phyloP scores from a whole-genome alignment of 2,113 vertebrate genomes.

The Passer montanus region DNA sequence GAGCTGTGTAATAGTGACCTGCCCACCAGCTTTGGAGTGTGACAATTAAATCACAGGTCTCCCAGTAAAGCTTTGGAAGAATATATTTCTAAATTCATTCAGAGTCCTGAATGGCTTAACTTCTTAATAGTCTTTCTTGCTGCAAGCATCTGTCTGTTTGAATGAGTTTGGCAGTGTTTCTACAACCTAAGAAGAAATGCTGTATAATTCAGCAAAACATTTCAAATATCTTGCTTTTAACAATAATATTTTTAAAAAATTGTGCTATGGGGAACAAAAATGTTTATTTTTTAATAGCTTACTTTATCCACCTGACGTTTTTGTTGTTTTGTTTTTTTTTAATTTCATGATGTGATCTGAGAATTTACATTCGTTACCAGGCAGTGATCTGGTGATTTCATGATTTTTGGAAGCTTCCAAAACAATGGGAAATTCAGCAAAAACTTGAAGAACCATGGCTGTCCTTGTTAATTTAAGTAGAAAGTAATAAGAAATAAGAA shows the following conservation, averaged over 20 bases:
- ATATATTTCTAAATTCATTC: neutral
- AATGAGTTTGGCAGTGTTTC: neutral
- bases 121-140: neutral
- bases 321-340: neutral
- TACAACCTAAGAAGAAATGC: neutral
- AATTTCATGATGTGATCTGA: neutral
- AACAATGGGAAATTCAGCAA: neutral
- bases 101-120: neutral
- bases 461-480: neutral
- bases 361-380: neutral
- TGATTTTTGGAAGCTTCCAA: neutral
- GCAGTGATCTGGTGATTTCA: neutral
- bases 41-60: conserved; percentile 29
- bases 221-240: neutral
- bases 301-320: neutral
- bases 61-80: neutral
- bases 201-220: neutral
- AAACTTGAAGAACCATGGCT: neutral
- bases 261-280: neutral
- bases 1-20: conserved; percentile 12
- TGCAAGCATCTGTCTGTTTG: neutral
- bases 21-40: conserved; percentile 20
- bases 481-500: neutral
- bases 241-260: neutral
- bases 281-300: neutral